A percentile compares a stretch with the other conserved stretches of the same genome.
phyloP scores from a whole-genome alignment of 2,113 vertebrate genomes.

The Chinchilla lanigera region DNA sequence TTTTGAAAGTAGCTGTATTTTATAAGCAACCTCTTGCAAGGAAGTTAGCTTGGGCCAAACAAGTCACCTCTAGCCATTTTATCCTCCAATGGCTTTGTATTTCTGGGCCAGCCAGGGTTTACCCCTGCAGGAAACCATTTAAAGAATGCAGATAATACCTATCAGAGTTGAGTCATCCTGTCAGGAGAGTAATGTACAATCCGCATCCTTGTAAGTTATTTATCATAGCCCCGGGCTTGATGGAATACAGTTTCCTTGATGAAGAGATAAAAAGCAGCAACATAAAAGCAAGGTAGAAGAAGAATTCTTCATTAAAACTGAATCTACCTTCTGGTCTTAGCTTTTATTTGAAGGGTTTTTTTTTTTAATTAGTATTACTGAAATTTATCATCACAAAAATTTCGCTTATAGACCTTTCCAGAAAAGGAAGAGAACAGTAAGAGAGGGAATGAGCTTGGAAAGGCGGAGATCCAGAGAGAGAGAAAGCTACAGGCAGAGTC shows the following conservation, averaged over 20 bases:
- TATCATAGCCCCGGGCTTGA: constrained; percentile 68
- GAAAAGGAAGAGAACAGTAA: constrained; percentile 24
- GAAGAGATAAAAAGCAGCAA: constrained; percentile 80
- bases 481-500: not conserved
- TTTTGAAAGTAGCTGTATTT: constrained; percentile 23
- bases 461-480: not conserved
- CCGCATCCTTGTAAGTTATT: constrained; percentile 73
- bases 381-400: constrained; percentile 56
- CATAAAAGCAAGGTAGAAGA: constrained; percentile 78
- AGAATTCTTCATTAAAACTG: constrained; percentile 72
- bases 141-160: constrained; percentile 70
- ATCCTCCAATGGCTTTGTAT: constrained; percentile 20
- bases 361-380: constrained; percentile 40
- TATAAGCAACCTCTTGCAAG: constrained; percentile 9
- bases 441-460: not conserved
- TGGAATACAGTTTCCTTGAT: constrained; percentile 76
- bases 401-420: constrained; percentile 56
- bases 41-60: not conserved
- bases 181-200: constrained; percentile 52
- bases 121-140: constrained; percentile 63
- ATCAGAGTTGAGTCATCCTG: constrained; percentile 62
- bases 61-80: not conserved
- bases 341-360: not conserved
- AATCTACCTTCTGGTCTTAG: constrained; percentile 74
- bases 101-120: not conserved